phyloP scores from a whole-genome alignment of 2,888 invertebrate species.

The Drosophila merina region DNA sequence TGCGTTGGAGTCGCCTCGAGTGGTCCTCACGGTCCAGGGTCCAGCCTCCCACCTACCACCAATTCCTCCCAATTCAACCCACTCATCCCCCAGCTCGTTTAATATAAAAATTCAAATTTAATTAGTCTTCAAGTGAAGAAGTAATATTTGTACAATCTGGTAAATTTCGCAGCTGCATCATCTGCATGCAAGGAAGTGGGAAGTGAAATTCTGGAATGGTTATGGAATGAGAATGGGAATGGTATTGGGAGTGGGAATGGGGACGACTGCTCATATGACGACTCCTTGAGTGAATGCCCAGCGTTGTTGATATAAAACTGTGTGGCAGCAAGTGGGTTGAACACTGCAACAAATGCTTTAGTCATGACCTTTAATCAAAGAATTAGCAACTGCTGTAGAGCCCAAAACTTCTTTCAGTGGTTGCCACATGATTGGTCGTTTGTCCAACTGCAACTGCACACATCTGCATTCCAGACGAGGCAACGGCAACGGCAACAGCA shows the following conservation, averaged over 20 bases:
- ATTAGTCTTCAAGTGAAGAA: constrained; percentile 81
- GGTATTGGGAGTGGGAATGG: constrained; percentile 20
- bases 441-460: constrained; percentile 52
- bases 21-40: constrained; percentile 10
- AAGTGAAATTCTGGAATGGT: constrained; percentile 39
- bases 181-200: constrained; percentile 57
- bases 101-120: constrained; percentile 77
- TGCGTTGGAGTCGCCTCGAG: constrained; percentile 29
- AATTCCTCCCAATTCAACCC: constrained; percentile 5
- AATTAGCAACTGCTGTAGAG: background rate
- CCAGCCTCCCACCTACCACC: constrained; percentile 1
- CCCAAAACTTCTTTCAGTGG: constrained; percentile 18
- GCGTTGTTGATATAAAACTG: constrained; percentile 62
- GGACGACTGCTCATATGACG: constrained; percentile 33
- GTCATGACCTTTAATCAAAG: no score
- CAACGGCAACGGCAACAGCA: constrained; percentile 34
- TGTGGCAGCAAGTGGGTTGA: constrained; percentile 71
- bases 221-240: constrained; percentile 14
- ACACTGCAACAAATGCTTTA: constrained; percentile 6
- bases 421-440: constrained; percentile 29
- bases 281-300: constrained; percentile 36
- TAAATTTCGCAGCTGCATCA: constrained; percentile 73
- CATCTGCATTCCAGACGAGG: constrained; percentile 78
- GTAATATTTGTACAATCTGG: constrained; percentile 77
- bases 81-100: constrained; percentile 30